Evolutionary conservation across 2,888 invertebrate species (phyloP).

Genomic region (Trissoscelio sp.): DNA sequence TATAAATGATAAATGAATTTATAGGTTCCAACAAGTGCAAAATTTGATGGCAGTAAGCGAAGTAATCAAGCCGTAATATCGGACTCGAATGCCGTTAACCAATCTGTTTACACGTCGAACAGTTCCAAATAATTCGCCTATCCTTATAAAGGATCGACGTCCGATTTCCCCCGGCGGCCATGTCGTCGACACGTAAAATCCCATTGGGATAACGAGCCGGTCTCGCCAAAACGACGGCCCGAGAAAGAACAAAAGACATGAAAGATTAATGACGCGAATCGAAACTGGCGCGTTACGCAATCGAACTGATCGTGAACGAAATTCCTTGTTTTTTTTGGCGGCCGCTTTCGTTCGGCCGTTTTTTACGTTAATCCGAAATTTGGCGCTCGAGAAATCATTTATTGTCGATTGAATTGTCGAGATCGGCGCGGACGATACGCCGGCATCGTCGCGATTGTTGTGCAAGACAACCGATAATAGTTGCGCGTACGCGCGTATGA

Average conservation of each 20-base stretch:
- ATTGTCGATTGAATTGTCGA: constrained; percentile 65
- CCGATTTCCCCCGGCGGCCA: constrained; percentile 34
- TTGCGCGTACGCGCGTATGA: constrained; percentile 73
- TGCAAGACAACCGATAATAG: constrained; percentile 58
- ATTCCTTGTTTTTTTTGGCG: constrained; percentile 32
- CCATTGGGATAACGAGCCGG: constrained; percentile 50
- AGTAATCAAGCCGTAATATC: neutral
- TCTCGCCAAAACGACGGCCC: constrained; percentile 42
- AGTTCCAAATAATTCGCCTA: constrained; percentile 20
- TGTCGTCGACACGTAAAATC: constrained; percentile 50
- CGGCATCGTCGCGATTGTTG: constrained; percentile 59
- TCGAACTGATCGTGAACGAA: constrained; percentile 41
- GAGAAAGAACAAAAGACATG: constrained; percentile 54
- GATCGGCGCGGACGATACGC: constrained; percentile 52
- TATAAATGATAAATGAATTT: constrained; percentile 7
- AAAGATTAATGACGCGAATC: constrained; percentile 67
- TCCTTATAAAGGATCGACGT: constrained; percentile 30
- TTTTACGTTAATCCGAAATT: constrained; percentile 35
- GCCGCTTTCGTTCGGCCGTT: neutral
- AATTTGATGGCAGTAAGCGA: neutral
- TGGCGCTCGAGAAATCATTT: constrained; percentile 46
- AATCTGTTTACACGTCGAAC: constrained; percentile 31
- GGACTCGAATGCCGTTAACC: constrained; percentile 22
- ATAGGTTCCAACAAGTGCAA: neutral
- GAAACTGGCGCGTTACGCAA: constrained; percentile 57